Conservation (phyloP, 1,140 invertebrate species). For the Papilio helenus region DNA sequence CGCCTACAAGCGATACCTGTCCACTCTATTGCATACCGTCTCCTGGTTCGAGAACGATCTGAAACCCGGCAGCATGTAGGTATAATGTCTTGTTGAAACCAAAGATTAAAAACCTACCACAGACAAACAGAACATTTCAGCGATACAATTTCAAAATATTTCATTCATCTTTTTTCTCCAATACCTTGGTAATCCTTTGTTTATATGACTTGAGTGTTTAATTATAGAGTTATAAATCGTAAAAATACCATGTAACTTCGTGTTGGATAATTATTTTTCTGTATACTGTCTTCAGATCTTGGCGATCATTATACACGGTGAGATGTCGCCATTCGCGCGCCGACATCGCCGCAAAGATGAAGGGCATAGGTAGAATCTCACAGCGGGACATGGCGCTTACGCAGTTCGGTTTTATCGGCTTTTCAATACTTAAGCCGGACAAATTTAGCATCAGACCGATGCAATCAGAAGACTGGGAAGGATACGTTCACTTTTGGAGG, state of each 20-base stretch:
- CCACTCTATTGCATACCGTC: constrained; percentile 87
- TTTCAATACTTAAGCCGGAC: constrained; percentile 86
- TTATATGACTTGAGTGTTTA: no score
- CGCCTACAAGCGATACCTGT: constrained; percentile 89
- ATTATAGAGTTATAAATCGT: no score
- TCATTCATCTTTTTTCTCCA: no score
- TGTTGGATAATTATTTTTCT: not conserved
- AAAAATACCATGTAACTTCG: no score
- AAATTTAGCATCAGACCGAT: constrained; percentile 84
- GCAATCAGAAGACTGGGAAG: constrained; percentile 82
- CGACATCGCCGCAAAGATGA: constrained; percentile 75
- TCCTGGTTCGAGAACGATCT: constrained; percentile 88
- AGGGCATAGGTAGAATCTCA: constrained; percentile 82
- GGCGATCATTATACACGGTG: constrained; percentile 87
- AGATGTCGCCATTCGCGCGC: constrained; percentile 86
- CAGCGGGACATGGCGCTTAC: constrained; percentile 94
- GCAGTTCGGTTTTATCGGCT: constrained; percentile 94
- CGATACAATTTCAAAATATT: no score
- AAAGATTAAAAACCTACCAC: no score
- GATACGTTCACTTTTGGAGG: constrained; percentile 93
- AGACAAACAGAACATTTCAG: no score
- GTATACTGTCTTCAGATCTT: constrained; percentile 74
- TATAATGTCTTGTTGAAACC: constrained; percentile 12
- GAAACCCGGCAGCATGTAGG: constrained; percentile 44
- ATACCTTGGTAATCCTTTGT: no score